These are phyloP conservation scores for mouse (Mus musculus) DNA, from an alignment of 2,113 vertebrate species.

Conservation along the genomic window DNA sequence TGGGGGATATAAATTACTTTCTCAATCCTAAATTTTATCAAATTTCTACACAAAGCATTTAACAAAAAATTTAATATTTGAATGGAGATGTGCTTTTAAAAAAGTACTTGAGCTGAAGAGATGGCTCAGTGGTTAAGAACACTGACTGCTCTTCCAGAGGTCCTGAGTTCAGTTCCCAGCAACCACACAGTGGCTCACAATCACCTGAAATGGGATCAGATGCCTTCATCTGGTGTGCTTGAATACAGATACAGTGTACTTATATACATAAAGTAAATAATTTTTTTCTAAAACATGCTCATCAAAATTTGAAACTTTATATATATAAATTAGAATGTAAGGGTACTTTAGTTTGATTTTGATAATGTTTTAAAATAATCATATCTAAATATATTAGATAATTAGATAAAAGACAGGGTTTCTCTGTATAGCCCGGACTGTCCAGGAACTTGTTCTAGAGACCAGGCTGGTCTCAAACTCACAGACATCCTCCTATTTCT, in stretches of 20 bases:
- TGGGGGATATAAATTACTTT: not conserved
- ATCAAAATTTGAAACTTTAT: not conserved
- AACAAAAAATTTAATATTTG: conserved; percentile 1
- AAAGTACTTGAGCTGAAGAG: not conserved
- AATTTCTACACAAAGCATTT: conserved; percentile 14
- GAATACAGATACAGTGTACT: no score
- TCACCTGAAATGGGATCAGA: no score
- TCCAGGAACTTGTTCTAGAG: no score
- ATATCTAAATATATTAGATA: conserved; percentile 2
- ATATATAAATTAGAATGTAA: not conserved
- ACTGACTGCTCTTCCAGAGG: no score
- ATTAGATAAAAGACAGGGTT: not conserved
- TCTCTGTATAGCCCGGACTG: no score
- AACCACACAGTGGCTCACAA: no score
- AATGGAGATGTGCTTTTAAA: not conserved
- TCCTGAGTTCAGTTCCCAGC: no score
- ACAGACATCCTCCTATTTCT: no score
- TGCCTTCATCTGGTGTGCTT: no score
- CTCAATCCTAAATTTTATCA: conserved; percentile 22
- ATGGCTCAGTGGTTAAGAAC: no score
- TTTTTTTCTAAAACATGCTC: not conserved
- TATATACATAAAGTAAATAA: no score
- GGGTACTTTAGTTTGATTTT: not conserved
- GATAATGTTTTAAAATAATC: conserved; percentile 23
- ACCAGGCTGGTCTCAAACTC: no score